Conservation (phyloP, 2,113 vertebrate species). For the Empidonax alnorum region DNA sequence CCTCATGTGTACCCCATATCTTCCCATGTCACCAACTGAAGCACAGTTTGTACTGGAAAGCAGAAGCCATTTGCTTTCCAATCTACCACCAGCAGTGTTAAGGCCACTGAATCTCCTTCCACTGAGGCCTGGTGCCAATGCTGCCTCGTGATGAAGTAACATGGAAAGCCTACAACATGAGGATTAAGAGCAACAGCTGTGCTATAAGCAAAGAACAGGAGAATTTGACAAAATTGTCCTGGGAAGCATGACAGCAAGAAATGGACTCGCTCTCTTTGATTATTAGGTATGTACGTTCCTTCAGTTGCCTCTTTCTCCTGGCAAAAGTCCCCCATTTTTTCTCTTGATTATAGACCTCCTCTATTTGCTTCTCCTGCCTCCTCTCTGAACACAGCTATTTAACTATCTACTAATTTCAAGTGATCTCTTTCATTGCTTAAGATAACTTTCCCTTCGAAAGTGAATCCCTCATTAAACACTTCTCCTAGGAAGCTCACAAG, state of each 20-base stretch:
- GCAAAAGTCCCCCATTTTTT: not conserved
- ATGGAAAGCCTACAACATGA: not conserved
- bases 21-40: not conserved
- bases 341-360: not conserved
- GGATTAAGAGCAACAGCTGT: not conserved
- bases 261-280: not conserved
- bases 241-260: not conserved
- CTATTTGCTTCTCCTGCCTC: not conserved
- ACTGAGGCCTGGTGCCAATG: not conserved
- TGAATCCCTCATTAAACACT: not conserved
- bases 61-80: not conserved
- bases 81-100: not conserved
- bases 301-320: not conserved
- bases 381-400: not conserved
- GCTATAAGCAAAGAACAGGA: not conserved
- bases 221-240: not conserved
- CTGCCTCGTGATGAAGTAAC: not conserved
- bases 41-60: not conserved
- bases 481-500: not conserved
- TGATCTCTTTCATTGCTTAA: not conserved
- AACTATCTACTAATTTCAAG: not conserved
- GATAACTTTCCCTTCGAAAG: conserved; percentile 6
- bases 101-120: not conserved
- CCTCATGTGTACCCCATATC: not conserved
- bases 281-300: not conserved